Percentiles rank a stretch among this genome's conserved stretches.
These are phyloP conservation scores for Cecidostiba fungosa DNA, from an alignment of 2,888 invertebrate species.

Conservation along the genomic window DNA sequence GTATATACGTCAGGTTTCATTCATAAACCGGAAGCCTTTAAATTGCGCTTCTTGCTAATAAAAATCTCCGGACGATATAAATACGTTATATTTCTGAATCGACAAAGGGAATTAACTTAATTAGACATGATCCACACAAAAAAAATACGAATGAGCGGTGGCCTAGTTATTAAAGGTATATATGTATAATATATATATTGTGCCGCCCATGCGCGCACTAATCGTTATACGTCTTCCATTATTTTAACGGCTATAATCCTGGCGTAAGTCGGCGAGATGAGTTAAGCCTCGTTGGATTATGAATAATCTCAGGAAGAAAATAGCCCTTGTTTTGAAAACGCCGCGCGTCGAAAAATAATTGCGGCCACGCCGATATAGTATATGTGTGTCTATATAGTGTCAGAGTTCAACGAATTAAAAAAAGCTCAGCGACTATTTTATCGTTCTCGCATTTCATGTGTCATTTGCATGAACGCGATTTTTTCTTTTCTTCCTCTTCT, in stretches of 20 bases:
- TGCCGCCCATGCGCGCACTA: background rate
- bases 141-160: background rate
- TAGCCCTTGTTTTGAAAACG: conserved; percentile 35
- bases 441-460: conserved; percentile 41
- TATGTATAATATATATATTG: background rate
- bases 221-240: background rate
- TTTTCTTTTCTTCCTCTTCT: background rate
- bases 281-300: conserved; percentile 27
- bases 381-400: conserved; percentile 6
- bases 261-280: background rate
- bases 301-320: conserved; percentile 14
- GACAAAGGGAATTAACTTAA: background rate
- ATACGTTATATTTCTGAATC: conserved; percentile 14
- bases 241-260: background rate
- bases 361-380: background rate
- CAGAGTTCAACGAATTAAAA: conserved; percentile 35
- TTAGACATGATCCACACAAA: background rate
- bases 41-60: conserved; percentile 20
- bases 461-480: conserved; percentile 1
- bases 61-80: conserved; percentile 22
- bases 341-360: conserved; percentile 12
- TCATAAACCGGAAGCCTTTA: conserved; percentile 55
- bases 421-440: conserved; percentile 16
- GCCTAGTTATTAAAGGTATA: background rate
- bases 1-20: conserved; percentile 25